Base-by-base conservation (phyloP, 1,140 invertebrate genomes). In the Dinoponera quadriceps region DNA sequence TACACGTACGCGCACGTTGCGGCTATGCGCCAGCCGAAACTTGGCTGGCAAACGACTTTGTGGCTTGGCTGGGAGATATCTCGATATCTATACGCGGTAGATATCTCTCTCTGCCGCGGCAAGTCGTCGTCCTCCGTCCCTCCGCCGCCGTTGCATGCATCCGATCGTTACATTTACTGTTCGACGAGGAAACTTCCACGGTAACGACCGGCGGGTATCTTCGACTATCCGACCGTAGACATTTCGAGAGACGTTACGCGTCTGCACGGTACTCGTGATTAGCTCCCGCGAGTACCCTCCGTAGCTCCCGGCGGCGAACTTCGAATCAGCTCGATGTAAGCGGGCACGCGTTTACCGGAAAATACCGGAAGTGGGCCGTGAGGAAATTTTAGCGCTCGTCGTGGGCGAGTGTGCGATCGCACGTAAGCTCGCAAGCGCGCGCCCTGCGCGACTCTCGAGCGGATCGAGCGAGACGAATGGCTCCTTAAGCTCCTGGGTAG, bases 31-130 rank as follows among this genome's bases (percentile, higher is more conserved):
- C 66, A 55, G 55, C 65, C 86, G 48, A 88, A 89, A 88, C 84
- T 84, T 88, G 84, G 44, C 77, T 86, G 62, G 88, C 87, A 88
- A 89, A 89, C 82, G 84, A 86, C 80, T 86, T 82, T 86, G 84
- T 38, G 81, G 88, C 44, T 89, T 84, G 72, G 72, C 73, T 54
- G 51, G 49, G 69, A 82, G 82, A 80, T 74, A 84, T 65, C 82
- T 51, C 48, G 71, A 2, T 3, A 82, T 75, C 66, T 68, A 73
- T 82, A 51, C 65, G 55, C 20, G 60, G 54, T 48, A 66, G 59
- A 49, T 60, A 63, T 51, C 27, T 54, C 59, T 57, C 48, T 49
- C 59, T 22, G 11, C 25, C 20, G 7, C 14, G n/a, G 59, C 20
- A n/a, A 65, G 27, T 68, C 48, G 29, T 68, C 74, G n/a, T n/a